Base-by-base conservation (phyloP, 2,113 vertebrate species). In the Centropus bengalensis region DNA sequence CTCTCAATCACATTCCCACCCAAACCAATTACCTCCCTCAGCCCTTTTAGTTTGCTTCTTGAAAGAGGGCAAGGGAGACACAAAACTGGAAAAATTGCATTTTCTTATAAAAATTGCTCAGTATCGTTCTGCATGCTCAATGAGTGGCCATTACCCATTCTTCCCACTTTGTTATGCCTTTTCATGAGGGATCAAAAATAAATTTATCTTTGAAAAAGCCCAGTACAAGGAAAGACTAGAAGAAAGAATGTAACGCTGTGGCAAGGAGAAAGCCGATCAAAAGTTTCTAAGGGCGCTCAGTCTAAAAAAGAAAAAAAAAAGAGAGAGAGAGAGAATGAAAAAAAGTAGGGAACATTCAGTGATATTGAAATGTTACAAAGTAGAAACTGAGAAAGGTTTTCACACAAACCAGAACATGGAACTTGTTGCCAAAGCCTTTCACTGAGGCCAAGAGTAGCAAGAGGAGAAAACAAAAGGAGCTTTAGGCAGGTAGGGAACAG, bases 321-420 rank as follows among this genome's bases (percentile, higher is more conserved):
- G 40, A 91, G 77, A 69, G 5, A 36, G 36, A 36, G 36, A 36
- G 36, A 36, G 36, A 36, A 36, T 8, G 36, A 36, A 32, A 84
- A 77, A 68, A 73, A 68, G 30, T 63, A 74, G 28, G 26, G 84
- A 91, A 83, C 85, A 32, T 86, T 33, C 51, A 67, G 59, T 93
- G 64, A 90, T 59, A 55, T 1, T 11, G 51, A 83, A 89, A 78
- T 54, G 47, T 67, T 83, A 70, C 88, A 78, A 80, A 86, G 77
- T 30, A 70, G 85, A 88, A 93, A 89, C 56, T 22, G 75, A 94
- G 76, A 40, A 62, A 69, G 59, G 13, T 91, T 95, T 95, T 92
- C 89, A 88, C 79, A 63, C 55, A 71, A 79, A 87, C 36, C 60
- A 42, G 69, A 89, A 56, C 64, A 14, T 5, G 54, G 15, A 32